A percentile compares a stretch with the other conserved stretches of the same genome.
Conservation (phyloP, 2,113 vertebrate species). For the Pycnonotus jocosus region DNA sequence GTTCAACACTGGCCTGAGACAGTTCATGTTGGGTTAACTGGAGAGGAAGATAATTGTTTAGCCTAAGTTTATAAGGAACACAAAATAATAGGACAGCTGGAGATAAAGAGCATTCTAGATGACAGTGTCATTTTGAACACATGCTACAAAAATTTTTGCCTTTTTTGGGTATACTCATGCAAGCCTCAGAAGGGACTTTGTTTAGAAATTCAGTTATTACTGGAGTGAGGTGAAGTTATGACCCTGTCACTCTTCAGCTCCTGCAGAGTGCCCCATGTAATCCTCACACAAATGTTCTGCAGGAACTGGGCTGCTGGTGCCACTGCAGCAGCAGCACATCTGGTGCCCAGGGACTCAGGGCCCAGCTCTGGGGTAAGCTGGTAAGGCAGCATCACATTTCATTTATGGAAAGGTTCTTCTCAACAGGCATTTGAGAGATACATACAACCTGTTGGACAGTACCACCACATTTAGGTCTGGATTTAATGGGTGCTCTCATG, state of each 20-base stretch:
- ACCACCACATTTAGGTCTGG: not conserved
- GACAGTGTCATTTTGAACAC: not conserved
- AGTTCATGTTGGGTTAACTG: not conserved
- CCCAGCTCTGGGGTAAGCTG: not conserved
- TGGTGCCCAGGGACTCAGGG: not conserved
- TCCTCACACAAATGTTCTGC: not conserved
- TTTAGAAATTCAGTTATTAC: not conserved
- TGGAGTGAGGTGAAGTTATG: not conserved
- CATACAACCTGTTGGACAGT: accelerated
- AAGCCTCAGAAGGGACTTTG: not conserved
- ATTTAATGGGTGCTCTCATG: not conserved
- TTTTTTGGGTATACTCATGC: not conserved
- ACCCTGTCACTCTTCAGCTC: not conserved
- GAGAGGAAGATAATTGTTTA: not conserved
- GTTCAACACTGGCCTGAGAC: not conserved
- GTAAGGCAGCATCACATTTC: not conserved
- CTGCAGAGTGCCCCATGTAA: not conserved
- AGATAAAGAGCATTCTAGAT: not conserved
- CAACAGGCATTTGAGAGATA: not conserved
- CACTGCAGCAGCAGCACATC: not conserved
- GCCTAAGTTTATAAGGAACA: not conserved
- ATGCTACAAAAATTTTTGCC: not conserved
- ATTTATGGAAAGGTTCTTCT: not conserved
- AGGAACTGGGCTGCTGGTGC: not conserved
- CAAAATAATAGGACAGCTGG: not conserved